Percentiles rank a stretch among this genome's conserved stretches.
phyloP scores from a whole-genome alignment of 2,797 vertebrate species.

The Sebastes trivittatus region DNA sequence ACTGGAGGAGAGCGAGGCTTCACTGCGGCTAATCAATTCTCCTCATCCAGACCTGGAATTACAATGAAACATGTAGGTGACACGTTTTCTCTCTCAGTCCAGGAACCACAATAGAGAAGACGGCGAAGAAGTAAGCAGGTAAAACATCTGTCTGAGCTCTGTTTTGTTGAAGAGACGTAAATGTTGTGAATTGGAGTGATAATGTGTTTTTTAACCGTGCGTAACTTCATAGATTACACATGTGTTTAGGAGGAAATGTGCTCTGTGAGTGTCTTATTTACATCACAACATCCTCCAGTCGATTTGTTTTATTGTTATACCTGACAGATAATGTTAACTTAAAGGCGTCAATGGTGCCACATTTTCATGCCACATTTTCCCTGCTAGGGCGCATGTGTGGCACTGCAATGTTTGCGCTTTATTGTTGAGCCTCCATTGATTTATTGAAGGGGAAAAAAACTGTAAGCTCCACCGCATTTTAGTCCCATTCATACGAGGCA shows the following conservation, averaged over 20 bases:
- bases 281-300: background rate
- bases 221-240: constrained; percentile 36
- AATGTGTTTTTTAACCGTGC: constrained; percentile 2
- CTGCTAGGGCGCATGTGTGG: constrained; percentile 42
- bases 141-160: background rate
- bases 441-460: background rate
- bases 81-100: constrained; percentile 39
- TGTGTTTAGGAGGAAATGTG: background rate
- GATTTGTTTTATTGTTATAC: background rate
- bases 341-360: constrained; percentile 32
- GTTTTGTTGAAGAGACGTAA: background rate
- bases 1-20: constrained; percentile 13
- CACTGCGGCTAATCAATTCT: constrained; percentile 55
- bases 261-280: background rate
- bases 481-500: background rate
- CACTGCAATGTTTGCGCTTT: constrained; percentile 35
- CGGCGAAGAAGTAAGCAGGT: constrained; percentile 40
- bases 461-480: background rate
- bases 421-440: constrained; percentile 44
- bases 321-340: constrained; percentile 15
- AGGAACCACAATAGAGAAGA: constrained; percentile 26
- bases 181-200: background rate
- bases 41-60: constrained; percentile 55
- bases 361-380: constrained; percentile 15
- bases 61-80: constrained; percentile 74